Percentiles rank a stretch among this genome's conserved stretches.
Conservation (phyloP, 1,140 invertebrate species). For the Eupeodes corollae region DNA sequence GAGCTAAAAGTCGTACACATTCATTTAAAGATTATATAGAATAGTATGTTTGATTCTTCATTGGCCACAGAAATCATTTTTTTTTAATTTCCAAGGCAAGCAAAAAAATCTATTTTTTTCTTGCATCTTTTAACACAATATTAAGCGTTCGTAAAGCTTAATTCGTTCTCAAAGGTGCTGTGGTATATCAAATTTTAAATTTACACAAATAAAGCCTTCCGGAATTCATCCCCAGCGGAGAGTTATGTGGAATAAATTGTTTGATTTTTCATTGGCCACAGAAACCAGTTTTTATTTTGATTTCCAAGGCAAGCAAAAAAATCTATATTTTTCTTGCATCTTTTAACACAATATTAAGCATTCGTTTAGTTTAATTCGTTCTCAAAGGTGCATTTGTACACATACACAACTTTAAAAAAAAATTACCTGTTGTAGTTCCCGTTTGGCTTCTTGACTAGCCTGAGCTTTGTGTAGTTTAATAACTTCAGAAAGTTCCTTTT, state of each 20-base stretch:
- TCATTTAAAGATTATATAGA: too few relatives aligned
- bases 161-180: not conserved
- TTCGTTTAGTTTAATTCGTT: not conserved
- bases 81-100: not conserved
- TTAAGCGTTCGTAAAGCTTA: not conserved
- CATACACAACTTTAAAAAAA: not conserved
- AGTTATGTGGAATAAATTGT: not conserved
- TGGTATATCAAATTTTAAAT: too few relatives aligned
- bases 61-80: not conserved
- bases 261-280: not conserved
- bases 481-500: constrained; percentile 75
- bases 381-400: not conserved
- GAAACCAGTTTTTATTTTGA: not conserved
- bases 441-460: constrained; percentile 74
- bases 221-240: not conserved
- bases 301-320: not conserved
- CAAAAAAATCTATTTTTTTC: not conserved
- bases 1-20: too few relatives aligned
- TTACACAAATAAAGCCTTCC: not conserved
- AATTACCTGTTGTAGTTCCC: constrained; percentile 55
- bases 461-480: constrained; percentile 83
- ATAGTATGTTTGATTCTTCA: not conserved
- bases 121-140: not conserved
- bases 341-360: not conserved
- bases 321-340: not conserved